These are phyloP conservation scores for Rhinatrema bivittatum DNA, from an alignment of 2,797 vertebrate genomes.

Conservation along the genomic window DNA sequence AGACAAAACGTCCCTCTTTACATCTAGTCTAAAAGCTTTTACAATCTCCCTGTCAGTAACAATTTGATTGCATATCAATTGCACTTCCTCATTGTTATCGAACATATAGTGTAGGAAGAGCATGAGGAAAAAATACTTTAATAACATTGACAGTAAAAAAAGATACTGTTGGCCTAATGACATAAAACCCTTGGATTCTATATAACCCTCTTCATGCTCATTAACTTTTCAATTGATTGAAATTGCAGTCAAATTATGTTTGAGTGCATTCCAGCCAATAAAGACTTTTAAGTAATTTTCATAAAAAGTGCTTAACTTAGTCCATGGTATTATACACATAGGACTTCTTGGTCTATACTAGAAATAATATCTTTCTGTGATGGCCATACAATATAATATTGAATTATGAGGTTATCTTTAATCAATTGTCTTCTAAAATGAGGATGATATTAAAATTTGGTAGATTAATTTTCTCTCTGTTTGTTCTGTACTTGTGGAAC, in stretches of 20 bases:
- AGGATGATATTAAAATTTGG: too few species aligned
- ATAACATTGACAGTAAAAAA: constrained; percentile 15
- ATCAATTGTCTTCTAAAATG: too few species aligned
- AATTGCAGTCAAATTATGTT: neutral
- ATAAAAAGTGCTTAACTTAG: too few species aligned
- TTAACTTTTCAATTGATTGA: constrained; percentile 14
- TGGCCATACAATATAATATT: too few species aligned
- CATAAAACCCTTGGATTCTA: constrained; percentile 1
- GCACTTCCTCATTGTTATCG: constrained; percentile 28
- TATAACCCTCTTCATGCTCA: constrained; percentile 7
- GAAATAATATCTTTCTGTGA: too few species aligned
- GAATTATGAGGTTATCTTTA: too few species aligned
- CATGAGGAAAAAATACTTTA: constrained; percentile 1
- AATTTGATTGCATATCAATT: constrained; percentile 57
- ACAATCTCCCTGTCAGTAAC: constrained; percentile 55
- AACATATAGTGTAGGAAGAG: constrained; percentile 26
- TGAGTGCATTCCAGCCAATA: neutral
- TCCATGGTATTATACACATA: too few species aligned
- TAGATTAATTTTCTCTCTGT: too few species aligned
- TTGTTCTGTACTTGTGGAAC: too few species aligned
- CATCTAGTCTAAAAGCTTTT: constrained; percentile 56
- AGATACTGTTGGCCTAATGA: constrained; percentile 2
- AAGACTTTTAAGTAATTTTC: too few species aligned
- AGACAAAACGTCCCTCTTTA: constrained; percentile 49
- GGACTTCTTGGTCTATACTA: too few species aligned